phyloP scores from a whole-genome alignment of 2,113 vertebrate genomes.

The Phycodurus eques region DNA sequence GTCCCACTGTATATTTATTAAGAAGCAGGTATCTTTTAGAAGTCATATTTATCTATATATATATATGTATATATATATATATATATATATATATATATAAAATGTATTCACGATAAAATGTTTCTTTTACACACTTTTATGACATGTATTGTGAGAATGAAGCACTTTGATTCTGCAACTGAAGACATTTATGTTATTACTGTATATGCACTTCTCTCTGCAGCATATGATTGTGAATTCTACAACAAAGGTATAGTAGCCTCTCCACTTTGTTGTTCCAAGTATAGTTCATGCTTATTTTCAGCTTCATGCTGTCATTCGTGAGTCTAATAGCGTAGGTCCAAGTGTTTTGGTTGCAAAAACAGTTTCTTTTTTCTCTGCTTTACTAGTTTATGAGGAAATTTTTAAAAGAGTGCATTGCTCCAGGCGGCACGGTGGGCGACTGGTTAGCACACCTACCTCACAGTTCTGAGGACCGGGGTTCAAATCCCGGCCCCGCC shows the following conservation, averaged over 20 bases:
- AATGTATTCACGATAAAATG: background rate
- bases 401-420: too few relatives aligned
- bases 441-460: too few relatives aligned
- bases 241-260: conserved; percentile 88
- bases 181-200: background rate
- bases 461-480: too few relatives aligned
- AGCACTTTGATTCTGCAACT: background rate
- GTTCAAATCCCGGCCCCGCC: too few relatives aligned
- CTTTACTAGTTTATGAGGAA: background rate
- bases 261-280: background rate
- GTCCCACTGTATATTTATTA: background rate
- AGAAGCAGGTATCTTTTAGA: background rate
- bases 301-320: background rate
- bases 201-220: conserved; percentile 50
- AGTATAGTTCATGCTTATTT: background rate
- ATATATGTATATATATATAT: too few relatives aligned
- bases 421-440: too few relatives aligned
- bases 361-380: background rate
- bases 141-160: background rate
- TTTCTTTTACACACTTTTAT: background rate
- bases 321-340: too few relatives aligned
- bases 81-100: too few relatives aligned
- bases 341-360: background rate
- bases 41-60: too few relatives aligned
- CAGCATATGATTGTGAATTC: conserved; percentile 97